phyloP scores from a whole-genome alignment of 2,113 vertebrate genomes.

The Menura novaehollandiae region DNA sequence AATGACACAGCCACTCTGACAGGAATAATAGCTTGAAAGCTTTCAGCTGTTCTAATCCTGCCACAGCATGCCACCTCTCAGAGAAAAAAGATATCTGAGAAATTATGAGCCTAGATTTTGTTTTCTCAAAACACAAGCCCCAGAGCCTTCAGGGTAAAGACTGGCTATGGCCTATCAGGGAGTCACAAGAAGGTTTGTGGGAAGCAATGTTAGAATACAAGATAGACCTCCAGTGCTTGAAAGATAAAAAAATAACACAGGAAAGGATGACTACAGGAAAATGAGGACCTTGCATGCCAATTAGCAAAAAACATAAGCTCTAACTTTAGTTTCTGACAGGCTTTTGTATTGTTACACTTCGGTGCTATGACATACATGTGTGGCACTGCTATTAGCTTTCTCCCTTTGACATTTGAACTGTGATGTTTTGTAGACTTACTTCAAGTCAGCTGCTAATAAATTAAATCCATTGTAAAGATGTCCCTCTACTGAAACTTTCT shows the following conservation, averaged over 20 bases:
- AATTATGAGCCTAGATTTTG: neutral
- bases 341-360: neutral
- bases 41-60: neutral
- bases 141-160: neutral
- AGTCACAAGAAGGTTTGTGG: accelerated
- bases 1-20: neutral
- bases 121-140: neutral
- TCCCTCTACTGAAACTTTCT: conserved; percentile 87
- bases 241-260: neutral
- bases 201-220: neutral
- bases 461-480: conserved; percentile 97
- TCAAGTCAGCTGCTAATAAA: conserved; percentile 92
- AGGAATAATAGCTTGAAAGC: neutral
- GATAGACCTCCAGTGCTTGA: neutral
- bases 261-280: neutral
- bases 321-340: neutral
- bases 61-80: neutral
- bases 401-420: neutral
- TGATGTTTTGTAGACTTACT: conserved; percentile 72
- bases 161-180: neutral
- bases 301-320: neutral
- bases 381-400: neutral
- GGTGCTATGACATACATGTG: neutral
- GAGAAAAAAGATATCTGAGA: neutral
- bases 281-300: neutral